phyloP scores from a whole-genome alignment of 2,797 vertebrate genomes.

The Neomorphus geoffroyi region DNA sequence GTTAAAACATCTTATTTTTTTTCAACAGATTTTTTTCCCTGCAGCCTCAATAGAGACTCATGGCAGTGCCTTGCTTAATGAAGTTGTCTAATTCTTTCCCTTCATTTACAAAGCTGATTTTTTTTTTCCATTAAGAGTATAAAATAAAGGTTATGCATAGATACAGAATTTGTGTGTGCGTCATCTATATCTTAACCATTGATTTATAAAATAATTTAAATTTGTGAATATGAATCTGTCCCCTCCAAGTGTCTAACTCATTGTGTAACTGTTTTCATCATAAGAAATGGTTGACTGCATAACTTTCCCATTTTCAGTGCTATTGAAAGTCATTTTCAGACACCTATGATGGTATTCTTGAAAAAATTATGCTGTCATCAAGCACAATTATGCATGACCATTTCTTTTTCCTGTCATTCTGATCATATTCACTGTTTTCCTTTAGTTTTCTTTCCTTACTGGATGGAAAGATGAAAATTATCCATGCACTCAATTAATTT shows the following conservation, averaged over 20 bases:
- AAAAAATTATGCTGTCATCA: conserved; percentile 26
- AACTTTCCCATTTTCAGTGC: background rate
- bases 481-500: conserved; percentile 23
- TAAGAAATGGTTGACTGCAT: background rate
- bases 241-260: background rate
- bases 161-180: background rate
- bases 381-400: conserved; percentile 2
- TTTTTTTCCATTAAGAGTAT: background rate
- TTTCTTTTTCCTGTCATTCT: conserved; percentile 14
- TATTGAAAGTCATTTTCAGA: conserved; percentile 1
- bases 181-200: background rate
- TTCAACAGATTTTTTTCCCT: background rate
- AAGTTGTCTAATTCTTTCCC: background rate
- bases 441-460: background rate
- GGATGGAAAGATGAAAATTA: conserved; percentile 29
- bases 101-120: background rate
- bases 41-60: background rate
- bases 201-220: background rate
- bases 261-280: background rate
- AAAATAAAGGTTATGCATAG: background rate
- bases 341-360: background rate
- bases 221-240: background rate
- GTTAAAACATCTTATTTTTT: background rate
- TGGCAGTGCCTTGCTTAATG: background rate
- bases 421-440: conserved; percentile 9